Evolutionary conservation across 2,888 invertebrate genomes (phyloP), one percentile per base, ranked within the genome.

Genomic region (Macroteleia sp.): DNA sequence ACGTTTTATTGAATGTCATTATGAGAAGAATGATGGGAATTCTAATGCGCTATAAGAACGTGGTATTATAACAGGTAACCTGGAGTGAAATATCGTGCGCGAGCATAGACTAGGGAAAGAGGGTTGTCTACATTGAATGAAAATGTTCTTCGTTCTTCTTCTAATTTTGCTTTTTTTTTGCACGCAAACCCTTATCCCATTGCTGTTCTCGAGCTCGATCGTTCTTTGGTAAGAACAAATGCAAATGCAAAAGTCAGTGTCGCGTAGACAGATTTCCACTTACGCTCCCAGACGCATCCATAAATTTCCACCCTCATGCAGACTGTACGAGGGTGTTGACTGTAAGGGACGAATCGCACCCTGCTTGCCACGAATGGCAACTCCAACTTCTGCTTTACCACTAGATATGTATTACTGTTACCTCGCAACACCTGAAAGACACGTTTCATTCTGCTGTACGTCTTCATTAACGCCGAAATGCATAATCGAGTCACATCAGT

Each of bases 221-320:
- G 41, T 41, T 50, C 42, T 32, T 17, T 42, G 46, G 39, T 54
- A 56, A 62, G 52, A 70, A 75, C 62, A 62, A 75, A 70, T 70
- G 70, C 69, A 61, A 77, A 77, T 77, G 70, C 61, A 66, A 71
- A 66, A 71, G 48, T 66, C 44, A 70, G 71, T 46, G 66, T 61
- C 59, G 41, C 22, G 54, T 54, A 67, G 54, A 78, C 52, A 70
- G 69, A 77, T 66, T 76, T 79, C 52, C 88, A 93, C 93, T 94
- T 92, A 95, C 95, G 95, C 91, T 94, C 93, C 94, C 95, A 95
- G 36, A 93, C 91, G 92, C 98, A 98, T 78, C 98, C 98, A 90
- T 96, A 97, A 67, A 98, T 92, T 90, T 98, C 98, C 36, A 98
- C 96, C 81, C 98, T 92, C 96, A 98, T 96, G 92, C 98, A 98